A percentile compares a stretch with the other conserved stretches of the same genome.
These are phyloP conservation scores for Amblyteles armatorius DNA, from an alignment of 2,888 invertebrate species.

Conservation along the genomic window DNA sequence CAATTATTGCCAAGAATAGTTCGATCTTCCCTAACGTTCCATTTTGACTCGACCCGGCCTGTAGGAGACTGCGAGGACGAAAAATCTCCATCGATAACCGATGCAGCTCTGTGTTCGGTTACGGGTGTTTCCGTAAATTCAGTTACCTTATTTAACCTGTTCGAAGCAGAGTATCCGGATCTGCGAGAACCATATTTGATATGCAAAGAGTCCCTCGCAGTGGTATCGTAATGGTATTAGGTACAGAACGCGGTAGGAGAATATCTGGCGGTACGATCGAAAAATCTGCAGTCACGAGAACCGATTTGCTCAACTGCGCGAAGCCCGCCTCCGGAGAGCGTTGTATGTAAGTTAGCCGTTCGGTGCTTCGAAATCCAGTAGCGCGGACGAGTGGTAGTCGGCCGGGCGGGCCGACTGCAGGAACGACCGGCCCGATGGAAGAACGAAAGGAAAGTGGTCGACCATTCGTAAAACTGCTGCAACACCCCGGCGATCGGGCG, in stretches of 20 bases:
- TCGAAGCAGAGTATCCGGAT: not conserved
- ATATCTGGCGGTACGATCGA: not conserved
- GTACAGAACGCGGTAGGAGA: not conserved
- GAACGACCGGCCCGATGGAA: not conserved
- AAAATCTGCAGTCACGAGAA: conserved; percentile 27
- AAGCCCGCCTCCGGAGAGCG: not conserved
- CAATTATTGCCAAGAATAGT: no score
- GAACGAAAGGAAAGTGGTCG: conserved; percentile 8
- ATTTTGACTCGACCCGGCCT: not conserved
- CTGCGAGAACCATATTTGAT: conserved; percentile 16
- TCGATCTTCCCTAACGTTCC: not conserved
- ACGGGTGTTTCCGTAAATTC: not conserved
- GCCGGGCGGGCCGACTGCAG: no score
- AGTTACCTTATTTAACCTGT: not conserved
- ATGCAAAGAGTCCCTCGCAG: conserved; percentile 40
- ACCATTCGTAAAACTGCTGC: conserved; percentile 49
- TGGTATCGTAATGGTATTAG: not conserved
- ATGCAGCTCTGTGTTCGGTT: not conserved
- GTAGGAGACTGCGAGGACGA: not conserved
- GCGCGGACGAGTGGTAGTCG: conserved; percentile 28
- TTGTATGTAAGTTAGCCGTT: not conserved
- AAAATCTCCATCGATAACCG: not conserved
- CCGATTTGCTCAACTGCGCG: conserved; percentile 35
- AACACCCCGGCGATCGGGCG: conserved; percentile 17
- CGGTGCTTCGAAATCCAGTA: conserved; percentile 1